A percentile compares a stretch with the other conserved stretches of the same genome.
phyloP scores from a whole-genome alignment of 2,113 vertebrate genomes.

The Cavia porcellus region DNA sequence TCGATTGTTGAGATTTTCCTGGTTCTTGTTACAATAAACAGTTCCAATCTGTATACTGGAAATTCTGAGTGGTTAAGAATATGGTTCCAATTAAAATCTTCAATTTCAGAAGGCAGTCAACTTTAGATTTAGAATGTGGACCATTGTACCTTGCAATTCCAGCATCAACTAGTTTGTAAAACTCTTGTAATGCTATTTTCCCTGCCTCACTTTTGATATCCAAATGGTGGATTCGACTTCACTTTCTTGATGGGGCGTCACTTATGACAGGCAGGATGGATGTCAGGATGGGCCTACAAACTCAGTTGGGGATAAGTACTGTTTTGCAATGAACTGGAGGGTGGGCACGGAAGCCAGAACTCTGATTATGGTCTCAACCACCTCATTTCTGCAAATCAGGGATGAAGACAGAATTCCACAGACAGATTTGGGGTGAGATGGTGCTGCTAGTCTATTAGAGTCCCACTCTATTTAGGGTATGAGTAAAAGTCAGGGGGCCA shows the following conservation, averaged over 20 bases:
- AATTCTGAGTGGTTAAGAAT: neutral
- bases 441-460: neutral
- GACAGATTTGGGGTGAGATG: neutral
- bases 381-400: neutral
- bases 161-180: constrained; percentile 12
- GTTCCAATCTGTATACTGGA: neutral
- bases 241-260: neutral
- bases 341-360: neutral
- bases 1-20: constrained; percentile 22
- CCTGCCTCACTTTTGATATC: neutral
- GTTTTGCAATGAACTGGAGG: neutral
- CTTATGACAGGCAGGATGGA: neutral
- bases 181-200: neutral
- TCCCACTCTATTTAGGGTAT: neutral
- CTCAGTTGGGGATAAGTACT: neutral
- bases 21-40: neutral
- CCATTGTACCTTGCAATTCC: neutral
- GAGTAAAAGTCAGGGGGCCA: neutral
- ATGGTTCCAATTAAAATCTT: constrained; percentile 2
- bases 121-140: neutral
- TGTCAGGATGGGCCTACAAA: neutral
- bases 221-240: neutral
- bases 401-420: neutral
- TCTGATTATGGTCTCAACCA: neutral
- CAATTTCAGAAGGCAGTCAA: neutral